Evolutionary conservation across 2,797 vertebrate genomes (phyloP), one percentile per base, ranked within the genome.

Genomic region (Tolypeutes matacus): DNA sequence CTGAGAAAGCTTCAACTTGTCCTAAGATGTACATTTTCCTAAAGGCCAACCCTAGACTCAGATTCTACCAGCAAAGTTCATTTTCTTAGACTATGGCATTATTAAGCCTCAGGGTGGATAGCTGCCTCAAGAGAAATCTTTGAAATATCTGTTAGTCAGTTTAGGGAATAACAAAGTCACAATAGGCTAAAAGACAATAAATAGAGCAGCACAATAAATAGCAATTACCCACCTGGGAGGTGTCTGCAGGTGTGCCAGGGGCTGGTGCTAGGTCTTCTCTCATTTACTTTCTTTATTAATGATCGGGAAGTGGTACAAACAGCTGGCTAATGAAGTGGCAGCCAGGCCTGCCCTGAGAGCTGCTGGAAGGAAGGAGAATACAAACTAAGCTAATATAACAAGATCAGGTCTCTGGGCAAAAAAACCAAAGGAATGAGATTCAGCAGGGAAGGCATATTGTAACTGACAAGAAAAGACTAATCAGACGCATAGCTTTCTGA

Each of bases 271-370:
- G 73, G 53, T 75, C 49, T 86, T 34, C 42, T 51, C 88, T 86
- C 86, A 86, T 60, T 93, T 67, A 64, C 70, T 84, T 9, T 89
- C 70, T 53, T 51, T 86, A 85, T 93, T 95, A 91, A 96, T 91
- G 89, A 72, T 80, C 72, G 53, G 80, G 46, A 88, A 78, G 86
- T 78, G 67, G 46, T 42, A 31, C 56, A 81, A 95, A 94, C 84
- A 96, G 93, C 75, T 83, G 89, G 89, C 91, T 95, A 94, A 95
- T 89, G 85, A 94, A 93, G 91, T n/a, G 8, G 77, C 94, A 89
- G 91, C 29, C 39, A 31, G 82, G 76, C 84, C 91, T 84, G 69
- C 51, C 0, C 29, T 58, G 73, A 67, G 65, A 95, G 60, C 64
- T 82, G 18, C 56, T 60, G 58, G 64, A 49, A 89, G 69, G 83